These are phyloP conservation scores for Gasterosteus nipponicus DNA, from an alignment of 2,113 vertebrate genomes.

Conservation along the genomic window DNA sequence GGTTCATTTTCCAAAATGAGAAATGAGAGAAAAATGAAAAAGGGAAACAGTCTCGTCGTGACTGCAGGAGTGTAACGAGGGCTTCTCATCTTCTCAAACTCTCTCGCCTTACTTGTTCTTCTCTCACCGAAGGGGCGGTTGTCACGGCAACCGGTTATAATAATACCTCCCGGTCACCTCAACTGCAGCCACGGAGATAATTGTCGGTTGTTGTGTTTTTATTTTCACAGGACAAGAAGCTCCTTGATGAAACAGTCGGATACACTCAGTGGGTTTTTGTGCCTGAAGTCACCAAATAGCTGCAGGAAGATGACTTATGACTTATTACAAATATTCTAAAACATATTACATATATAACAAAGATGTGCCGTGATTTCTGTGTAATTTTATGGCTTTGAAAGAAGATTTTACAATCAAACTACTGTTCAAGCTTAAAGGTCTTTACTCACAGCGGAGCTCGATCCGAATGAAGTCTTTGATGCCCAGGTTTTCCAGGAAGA, in stretches of 20 bases:
- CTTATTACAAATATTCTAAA: too few relatives aligned
- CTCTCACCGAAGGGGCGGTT: background rate
- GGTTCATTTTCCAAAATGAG: too few relatives aligned
- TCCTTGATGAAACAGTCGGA: background rate
- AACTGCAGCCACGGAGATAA: too few relatives aligned
- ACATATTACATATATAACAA: too few relatives aligned
- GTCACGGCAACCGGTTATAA: background rate
- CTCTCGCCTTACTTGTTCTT: background rate
- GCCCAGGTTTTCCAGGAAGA: constrained; percentile 96
- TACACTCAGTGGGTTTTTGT: too few relatives aligned
- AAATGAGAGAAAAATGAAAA: too few relatives aligned
- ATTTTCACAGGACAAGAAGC: background rate
- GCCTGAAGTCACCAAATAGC: background rate
- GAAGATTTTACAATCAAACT: too few relatives aligned
- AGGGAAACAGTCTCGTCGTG: background rate
- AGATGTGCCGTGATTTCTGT: too few relatives aligned
- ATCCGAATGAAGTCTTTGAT: constrained; percentile 96
- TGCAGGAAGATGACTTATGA: too few relatives aligned
- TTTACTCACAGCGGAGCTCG: constrained; percentile 91
- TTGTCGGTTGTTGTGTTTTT: background rate
- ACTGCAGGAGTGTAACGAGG: background rate
- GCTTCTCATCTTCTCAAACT: background rate
- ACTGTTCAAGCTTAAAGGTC: background rate
- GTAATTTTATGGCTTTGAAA: too few relatives aligned
- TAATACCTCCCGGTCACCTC: background rate